Conservation (phyloP, 2,113 vertebrate genomes). For the Phalacrocorax aristotelis region DNA sequence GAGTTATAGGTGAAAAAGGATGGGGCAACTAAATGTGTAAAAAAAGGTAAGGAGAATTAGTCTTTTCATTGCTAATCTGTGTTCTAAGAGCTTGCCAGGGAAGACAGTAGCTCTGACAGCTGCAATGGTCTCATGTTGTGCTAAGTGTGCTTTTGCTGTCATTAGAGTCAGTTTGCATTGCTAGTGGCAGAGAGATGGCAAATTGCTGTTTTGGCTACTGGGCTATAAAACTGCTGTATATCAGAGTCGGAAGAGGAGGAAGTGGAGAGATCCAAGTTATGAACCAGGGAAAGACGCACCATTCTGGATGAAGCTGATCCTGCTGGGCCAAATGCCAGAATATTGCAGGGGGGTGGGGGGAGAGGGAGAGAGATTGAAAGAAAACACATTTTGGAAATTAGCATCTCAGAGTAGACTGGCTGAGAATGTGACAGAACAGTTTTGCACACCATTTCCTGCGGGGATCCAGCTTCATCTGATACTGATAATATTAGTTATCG, state of each 20-base stretch:
- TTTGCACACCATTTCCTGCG: not conserved
- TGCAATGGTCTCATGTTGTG: not conserved
- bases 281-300: not conserved
- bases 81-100: not conserved
- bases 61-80: not conserved
- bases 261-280: not conserved
- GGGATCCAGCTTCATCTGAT: not conserved
- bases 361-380: not conserved
- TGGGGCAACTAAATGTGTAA: not conserved
- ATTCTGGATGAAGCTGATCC: not conserved
- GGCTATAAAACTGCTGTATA: not conserved
- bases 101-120: not conserved
- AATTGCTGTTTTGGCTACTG: not conserved
- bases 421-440: conserved; percentile 7
- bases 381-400: conserved; percentile 31
- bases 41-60: not conserved
- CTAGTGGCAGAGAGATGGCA: not conserved
- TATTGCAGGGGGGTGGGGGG: not conserved
- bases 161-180: not conserved
- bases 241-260: not conserved
- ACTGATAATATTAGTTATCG: not conserved
- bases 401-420: not conserved
- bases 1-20: not conserved
- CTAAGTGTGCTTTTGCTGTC: not conserved
- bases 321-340: not conserved